Evolutionary conservation across 2,113 vertebrate species (phyloP).

Genomic region (Myiozetetes cayanensis): DNA sequence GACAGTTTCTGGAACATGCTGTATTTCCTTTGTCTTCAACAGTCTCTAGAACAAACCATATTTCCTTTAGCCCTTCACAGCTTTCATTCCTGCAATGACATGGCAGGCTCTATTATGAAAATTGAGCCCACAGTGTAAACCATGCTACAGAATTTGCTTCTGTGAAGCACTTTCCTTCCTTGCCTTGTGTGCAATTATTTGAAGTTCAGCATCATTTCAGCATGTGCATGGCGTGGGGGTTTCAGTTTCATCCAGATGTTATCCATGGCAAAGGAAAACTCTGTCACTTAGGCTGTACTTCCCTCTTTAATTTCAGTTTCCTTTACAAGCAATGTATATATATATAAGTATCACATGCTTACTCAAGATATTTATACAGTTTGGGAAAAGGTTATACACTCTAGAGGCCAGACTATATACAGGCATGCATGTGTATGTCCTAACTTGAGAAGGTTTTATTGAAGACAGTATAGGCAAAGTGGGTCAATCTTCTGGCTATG

Average conservation of each 20-base stretch:
- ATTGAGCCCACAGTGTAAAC: background rate
- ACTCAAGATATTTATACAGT: background rate
- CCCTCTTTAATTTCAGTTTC: background rate
- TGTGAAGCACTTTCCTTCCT: background rate
- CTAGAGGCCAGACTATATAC: background rate
- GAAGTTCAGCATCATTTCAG: background rate
- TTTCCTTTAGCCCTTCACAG: background rate
- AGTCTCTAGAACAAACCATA: background rate
- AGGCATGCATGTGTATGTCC: background rate
- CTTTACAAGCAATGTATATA: background rate
- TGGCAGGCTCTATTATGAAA: background rate
- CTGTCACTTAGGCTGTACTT: background rate
- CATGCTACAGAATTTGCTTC: background rate
- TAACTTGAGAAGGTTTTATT: background rate
- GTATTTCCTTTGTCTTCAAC: background rate
- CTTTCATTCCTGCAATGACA: background rate
- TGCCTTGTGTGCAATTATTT: background rate
- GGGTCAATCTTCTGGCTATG: background rate
- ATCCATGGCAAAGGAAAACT: background rate
- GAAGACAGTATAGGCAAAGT: background rate
- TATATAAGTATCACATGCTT: background rate
- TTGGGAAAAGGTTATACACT: background rate
- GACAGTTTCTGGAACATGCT: background rate
- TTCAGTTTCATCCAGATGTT: background rate
- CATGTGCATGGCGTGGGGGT: background rate